These are phyloP conservation scores for Calliphora vicina DNA, from an alignment of 1,140 invertebrate genomes.

Conservation along the genomic window DNA sequence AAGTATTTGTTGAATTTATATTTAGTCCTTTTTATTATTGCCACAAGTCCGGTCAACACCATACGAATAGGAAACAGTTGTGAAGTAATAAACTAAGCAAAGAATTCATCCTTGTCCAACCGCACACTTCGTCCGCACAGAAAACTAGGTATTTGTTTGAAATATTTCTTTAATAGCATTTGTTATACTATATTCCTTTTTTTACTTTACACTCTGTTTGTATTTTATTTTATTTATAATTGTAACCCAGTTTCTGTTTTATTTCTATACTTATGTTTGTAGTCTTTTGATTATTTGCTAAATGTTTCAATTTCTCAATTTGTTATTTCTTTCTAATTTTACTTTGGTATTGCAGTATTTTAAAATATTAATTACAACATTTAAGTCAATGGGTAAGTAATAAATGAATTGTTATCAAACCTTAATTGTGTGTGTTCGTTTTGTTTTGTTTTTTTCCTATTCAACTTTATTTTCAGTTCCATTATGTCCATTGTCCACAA, in stretches of 20 bases:
- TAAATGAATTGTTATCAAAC: not conserved
- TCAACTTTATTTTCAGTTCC: no score
- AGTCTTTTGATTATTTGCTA: not conserved
- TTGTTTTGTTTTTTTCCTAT: not conserved
- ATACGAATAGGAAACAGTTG: not conserved
- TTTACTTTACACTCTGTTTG: not conserved
- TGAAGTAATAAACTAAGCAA: not conserved
- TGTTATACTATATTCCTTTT: not conserved
- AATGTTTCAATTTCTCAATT: not conserved
- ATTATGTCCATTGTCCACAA: not conserved
- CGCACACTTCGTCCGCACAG: not conserved
- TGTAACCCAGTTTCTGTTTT: not conserved
- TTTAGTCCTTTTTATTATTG: not conserved
- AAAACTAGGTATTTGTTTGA: not conserved
- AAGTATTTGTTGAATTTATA: not conserved
- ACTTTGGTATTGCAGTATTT: not conserved
- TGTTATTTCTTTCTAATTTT: not conserved
- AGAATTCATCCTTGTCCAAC: not conserved
- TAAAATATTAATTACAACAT: conserved; percentile 15
- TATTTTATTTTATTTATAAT: not conserved
- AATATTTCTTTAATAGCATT: not conserved
- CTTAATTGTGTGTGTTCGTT: not conserved
- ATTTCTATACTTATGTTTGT: not conserved
- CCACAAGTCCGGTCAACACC: not conserved
- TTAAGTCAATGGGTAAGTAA: conserved; percentile 1